Conservation (phyloP, 1,140 invertebrate species). For the Daktulosphaira vitifoliae region DNA sequence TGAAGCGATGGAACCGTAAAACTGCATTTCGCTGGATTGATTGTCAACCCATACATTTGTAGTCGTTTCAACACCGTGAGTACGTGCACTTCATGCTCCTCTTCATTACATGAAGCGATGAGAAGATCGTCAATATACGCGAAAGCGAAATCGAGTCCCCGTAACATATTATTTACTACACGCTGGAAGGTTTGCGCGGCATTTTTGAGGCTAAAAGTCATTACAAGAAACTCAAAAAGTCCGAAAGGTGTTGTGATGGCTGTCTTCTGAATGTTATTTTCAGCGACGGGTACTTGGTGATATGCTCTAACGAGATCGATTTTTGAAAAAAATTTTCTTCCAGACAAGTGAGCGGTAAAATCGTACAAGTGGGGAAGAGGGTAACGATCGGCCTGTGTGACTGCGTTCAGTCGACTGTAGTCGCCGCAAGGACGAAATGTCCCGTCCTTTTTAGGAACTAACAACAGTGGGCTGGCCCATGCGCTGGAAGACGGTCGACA, state of each 20-base stretch:
- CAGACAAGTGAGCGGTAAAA: conserved; percentile 41
- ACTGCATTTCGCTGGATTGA: conserved; percentile 41
- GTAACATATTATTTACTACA: conserved; percentile 45
- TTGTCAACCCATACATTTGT: conserved; percentile 37
- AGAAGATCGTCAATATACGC: conserved; percentile 43
- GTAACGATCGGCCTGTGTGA: conserved; percentile 42
- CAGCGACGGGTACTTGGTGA: conserved; percentile 43
- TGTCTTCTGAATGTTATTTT: conserved; percentile 42
- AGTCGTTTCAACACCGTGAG: conserved; percentile 37
- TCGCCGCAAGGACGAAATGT: conserved; percentile 44
- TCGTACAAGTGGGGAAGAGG: conserved; percentile 42
- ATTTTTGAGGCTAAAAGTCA: conserved; percentile 45
- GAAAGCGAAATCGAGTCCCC: conserved; percentile 40
- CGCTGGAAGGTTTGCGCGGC: conserved; percentile 46
- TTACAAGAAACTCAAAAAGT: conserved; percentile 42
- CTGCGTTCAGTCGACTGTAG: conserved; percentile 44
- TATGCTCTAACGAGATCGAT: conserved; percentile 48
- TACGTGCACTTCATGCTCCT: conserved; percentile 37
- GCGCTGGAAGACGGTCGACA: conserved; percentile 39
- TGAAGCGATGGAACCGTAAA: conserved; percentile 39
- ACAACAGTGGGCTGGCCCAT: conserved; percentile 44
- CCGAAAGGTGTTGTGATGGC: conserved; percentile 42
- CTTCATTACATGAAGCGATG: conserved; percentile 38
- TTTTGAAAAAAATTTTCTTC: conserved; percentile 44
- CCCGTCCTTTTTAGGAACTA: conserved; percentile 44